These are phyloP conservation scores for Ptiloglossa arizonensis DNA, from an alignment of 1,140 invertebrate genomes.

Conservation along the genomic window DNA sequence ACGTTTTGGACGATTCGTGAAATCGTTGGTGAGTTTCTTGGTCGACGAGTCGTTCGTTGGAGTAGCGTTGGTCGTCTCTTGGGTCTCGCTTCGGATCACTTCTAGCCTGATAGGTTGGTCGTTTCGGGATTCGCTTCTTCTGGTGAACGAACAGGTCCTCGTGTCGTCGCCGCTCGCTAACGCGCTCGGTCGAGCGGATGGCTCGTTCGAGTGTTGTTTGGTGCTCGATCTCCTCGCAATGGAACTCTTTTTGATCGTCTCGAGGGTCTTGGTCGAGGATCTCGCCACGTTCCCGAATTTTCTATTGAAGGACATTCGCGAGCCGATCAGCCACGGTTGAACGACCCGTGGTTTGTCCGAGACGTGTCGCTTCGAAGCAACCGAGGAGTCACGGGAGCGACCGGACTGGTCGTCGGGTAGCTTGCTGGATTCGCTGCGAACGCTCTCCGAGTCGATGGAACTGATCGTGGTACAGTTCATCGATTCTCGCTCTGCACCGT, in stretches of 20 bases:
- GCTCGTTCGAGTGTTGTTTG: neutral
- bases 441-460: slow-evolving; percentile 63
- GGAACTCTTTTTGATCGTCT: neutral
- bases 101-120: neutral
- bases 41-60: neutral
- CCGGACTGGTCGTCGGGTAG: slow-evolving; percentile 28
- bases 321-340: slow-evolving; percentile 31
- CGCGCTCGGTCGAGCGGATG: neutral
- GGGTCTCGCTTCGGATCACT: slow-evolving; percentile 23
- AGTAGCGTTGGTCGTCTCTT: neutral
- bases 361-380: neutral
- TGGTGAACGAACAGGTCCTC: neutral
- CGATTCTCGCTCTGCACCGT: slow-evolving; percentile 41
- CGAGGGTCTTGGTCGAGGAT: neutral
- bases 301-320: slow-evolving; percentile 39
- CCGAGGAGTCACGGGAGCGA: slow-evolving; percentile 41
- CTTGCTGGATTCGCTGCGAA: slow-evolving; percentile 57
- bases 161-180: neutral
- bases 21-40: neutral
- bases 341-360: neutral
- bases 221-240: neutral
- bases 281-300: slow-evolving; percentile 24
- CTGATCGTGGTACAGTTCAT: slow-evolving; percentile 58
- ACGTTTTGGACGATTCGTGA: neutral
- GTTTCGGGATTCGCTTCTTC: neutral